Evolutionary conservation across 2,113 vertebrate species (phyloP).

Genomic region (Seriola quinqueradiata): DNA sequence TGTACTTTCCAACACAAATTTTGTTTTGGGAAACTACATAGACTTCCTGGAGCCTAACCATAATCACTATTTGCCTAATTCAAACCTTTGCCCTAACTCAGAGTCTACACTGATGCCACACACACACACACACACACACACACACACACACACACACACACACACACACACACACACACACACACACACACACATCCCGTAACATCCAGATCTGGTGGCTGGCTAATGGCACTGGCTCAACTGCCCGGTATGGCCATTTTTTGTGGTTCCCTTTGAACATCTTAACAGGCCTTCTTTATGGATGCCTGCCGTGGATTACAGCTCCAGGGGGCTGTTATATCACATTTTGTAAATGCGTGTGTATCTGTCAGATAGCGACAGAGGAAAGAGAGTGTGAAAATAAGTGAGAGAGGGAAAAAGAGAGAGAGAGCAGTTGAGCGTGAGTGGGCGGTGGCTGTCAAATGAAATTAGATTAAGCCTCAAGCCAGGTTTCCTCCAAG

Average conservation of each 20-base stretch:
- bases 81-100: too few species aligned
- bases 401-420: constrained; percentile 40
- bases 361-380: constrained; percentile 36
- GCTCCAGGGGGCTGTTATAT: constrained; percentile 61
- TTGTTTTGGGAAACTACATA: too few species aligned
- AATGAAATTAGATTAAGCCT: constrained; percentile 72
- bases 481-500: constrained; percentile 54
- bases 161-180: too few species aligned
- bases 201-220: not conserved
- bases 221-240: not conserved
- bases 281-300: constrained; percentile 44
- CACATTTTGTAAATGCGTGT: constrained; percentile 64
- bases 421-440: constrained; percentile 35
- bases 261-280: constrained; percentile 41
- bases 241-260: constrained; percentile 4
- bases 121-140: too few species aligned
- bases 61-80: too few species aligned
- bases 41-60: too few species aligned
- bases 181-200: not conserved
- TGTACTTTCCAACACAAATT: too few species aligned
- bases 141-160: too few species aligned
- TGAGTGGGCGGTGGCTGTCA: constrained; percentile 78
- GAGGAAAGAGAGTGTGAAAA: constrained; percentile 49
- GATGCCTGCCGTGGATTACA: constrained; percentile 49
- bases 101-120: too few species aligned